Evolutionary conservation across 1,140 invertebrate genomes (phyloP).

Genomic region (Drosophila grimshawi): DNA sequence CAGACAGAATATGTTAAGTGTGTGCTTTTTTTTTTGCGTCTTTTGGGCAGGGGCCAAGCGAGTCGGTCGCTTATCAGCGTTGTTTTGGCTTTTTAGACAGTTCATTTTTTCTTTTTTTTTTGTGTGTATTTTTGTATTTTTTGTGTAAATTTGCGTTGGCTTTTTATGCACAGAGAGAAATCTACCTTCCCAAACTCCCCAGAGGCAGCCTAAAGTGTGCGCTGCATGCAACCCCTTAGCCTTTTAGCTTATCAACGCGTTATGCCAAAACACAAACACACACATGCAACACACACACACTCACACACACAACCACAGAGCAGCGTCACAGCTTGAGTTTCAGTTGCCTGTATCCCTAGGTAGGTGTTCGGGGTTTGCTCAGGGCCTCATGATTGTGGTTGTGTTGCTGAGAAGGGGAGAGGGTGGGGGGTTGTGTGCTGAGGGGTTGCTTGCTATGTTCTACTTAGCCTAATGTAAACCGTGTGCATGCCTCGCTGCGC

Average conservation of each 20-base stretch:
- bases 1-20: slow-evolving; percentile 73
- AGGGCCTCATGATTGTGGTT: slow-evolving; percentile 28
- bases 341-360: slow-evolving; percentile 40
- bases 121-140: slow-evolving; percentile 26
- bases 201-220: slow-evolving; percentile 36
- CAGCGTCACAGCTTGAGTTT: slow-evolving; percentile 12
- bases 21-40: slow-evolving; percentile 17
- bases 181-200: slow-evolving; percentile 2
- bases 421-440: slow-evolving; percentile 1
- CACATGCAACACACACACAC: slow-evolving; percentile 10
- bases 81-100: slow-evolving; percentile 63
- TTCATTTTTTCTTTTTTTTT: slow-evolving; percentile 36
- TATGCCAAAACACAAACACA: slow-evolving; percentile 61
- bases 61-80: slow-evolving; percentile 64
- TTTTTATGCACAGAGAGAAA: slow-evolving; percentile 30
- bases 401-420: slow-evolving; percentile 9
- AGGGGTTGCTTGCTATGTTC: slow-evolving; percentile 38
- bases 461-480: slow-evolving; percentile 80
- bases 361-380: slow-evolving; percentile 57
- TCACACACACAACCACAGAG: not conserved
- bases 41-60: slow-evolving; percentile 31
- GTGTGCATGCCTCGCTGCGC: slow-evolving; percentile 74
- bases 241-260: slow-evolving; percentile 76
- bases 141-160: slow-evolving; percentile 47
- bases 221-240: slow-evolving; percentile 51